A percentile compares a stretch with the other conserved stretches of the same genome.
Conservation (phyloP, 92 coral and sea anemone genomes). For the Epizoanthus rinbou region DNA sequence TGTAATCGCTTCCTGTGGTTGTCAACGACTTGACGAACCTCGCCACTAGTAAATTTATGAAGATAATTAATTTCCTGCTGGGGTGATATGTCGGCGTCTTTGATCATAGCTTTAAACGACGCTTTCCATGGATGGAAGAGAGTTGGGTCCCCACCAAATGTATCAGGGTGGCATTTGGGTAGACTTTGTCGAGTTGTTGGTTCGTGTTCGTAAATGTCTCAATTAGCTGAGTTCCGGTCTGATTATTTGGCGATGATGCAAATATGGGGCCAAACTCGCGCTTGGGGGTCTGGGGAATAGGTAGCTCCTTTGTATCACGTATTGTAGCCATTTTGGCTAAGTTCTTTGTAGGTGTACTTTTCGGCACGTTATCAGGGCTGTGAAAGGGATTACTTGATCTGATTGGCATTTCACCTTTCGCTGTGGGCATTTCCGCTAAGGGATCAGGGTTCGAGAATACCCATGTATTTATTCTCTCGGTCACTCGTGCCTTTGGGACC, state of each 20-base stretch:
- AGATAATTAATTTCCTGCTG: constrained; percentile 40
- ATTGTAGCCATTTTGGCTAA: background rate
- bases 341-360: background rate
- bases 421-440: background rate
- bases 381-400: no score
- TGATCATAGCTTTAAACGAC: constrained; percentile 49
- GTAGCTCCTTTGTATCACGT: background rate
- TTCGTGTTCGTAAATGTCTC: constrained; percentile 34
- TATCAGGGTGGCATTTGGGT: constrained; percentile 60
- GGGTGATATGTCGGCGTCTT: constrained; percentile 48
- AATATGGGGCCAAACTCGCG: background rate
- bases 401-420: no score
- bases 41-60: constrained; percentile 48
- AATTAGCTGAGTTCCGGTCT: constrained; percentile 9
- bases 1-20: constrained; percentile 51
- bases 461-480: background rate
- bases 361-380: no score
- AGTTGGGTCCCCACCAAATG: constrained; percentile 48
- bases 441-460: background rate
- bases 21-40: constrained; percentile 51
- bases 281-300: constrained; percentile 4
- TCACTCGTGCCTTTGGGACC: background rate
- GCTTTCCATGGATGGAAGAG: constrained; percentile 53
- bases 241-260: background rate
- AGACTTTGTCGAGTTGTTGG: constrained; percentile 45